Conservation (phyloP, 2,888 invertebrate genomes). For the Ptychoptera albimana region DNA sequence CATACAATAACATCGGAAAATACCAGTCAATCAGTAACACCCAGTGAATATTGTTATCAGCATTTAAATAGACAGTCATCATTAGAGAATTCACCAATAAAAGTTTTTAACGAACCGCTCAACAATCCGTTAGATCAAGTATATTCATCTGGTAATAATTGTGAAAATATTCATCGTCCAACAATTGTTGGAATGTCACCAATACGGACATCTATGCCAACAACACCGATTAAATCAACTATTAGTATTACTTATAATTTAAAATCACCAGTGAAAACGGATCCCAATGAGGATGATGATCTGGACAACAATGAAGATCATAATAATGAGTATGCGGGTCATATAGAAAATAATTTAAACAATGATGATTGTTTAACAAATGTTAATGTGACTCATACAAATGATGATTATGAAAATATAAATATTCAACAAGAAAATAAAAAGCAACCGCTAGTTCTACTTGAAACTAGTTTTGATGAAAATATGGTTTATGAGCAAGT, state of each 20-base stretch:
- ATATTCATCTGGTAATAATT: conserved; percentile 14
- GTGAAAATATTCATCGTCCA: conserved; percentile 17
- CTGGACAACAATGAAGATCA: conserved; percentile 32
- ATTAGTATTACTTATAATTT: conserved; percentile 50
- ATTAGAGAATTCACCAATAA: conserved; percentile 26
- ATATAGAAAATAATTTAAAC: conserved; percentile 14
- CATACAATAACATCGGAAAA: conserved; percentile 25
- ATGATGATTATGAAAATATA: conserved; percentile 1
- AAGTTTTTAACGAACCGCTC: conserved; percentile 13
- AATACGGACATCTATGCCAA: conserved; percentile 28
- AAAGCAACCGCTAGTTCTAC: conserved; percentile 15
- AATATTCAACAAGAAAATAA: conserved; percentile 15
- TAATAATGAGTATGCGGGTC: conserved; percentile 15
- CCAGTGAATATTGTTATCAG: conserved; percentile 31
- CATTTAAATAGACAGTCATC: conserved; percentile 28
- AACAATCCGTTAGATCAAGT: conserved; percentile 20
- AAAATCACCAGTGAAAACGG: conserved; percentile 38
- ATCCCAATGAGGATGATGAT: conserved; percentile 35
- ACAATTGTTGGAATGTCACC: conserved; percentile 33
- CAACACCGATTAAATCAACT: conserved; percentile 48
- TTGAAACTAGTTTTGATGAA: conserved; percentile 42
- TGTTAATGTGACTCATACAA: neutral
- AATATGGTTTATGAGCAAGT: conserved; percentile 54
- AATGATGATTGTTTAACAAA: conserved; percentile 2
- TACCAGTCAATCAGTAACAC: conserved; percentile 32